Evolutionary conservation across 2,797 vertebrate species (phyloP).

Genomic region (Lates japonicus): DNA sequence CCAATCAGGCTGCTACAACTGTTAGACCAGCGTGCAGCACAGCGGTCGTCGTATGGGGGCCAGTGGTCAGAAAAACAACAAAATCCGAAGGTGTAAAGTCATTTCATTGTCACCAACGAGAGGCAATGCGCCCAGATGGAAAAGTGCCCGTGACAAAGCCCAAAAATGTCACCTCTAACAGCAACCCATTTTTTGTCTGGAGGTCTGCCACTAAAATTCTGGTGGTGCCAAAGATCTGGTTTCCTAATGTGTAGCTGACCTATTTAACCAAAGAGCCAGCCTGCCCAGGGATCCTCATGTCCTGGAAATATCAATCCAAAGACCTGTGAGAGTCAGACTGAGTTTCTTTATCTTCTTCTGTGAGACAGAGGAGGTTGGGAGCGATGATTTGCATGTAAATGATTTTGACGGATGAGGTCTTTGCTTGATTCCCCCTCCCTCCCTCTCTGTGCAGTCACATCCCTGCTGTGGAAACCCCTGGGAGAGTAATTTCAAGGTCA

Average conservation of each 20-base stretch:
- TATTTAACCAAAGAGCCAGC: conserved; percentile 63
- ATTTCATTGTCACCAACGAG: conserved; percentile 44
- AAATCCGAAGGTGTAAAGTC: conserved; percentile 50
- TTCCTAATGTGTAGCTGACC: conserved; percentile 69
- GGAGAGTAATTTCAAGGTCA: conserved; percentile 76
- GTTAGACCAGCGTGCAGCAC: conserved; percentile 63
- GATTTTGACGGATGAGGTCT: conserved; percentile 47
- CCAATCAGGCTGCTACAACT: conserved; percentile 53
- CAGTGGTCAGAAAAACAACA: conserved; percentile 23
- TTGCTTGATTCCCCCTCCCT: conserved; percentile 11
- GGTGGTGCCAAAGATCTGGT: conserved; percentile 75
- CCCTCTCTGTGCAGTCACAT: too few species aligned
- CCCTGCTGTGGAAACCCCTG: too few species aligned
- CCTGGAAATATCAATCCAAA: conserved; percentile 61
- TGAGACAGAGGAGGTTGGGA: not conserved
- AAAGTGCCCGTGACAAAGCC: conserved; percentile 57
- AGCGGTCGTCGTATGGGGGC: conserved; percentile 29
- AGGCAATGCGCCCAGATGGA: conserved; percentile 65
- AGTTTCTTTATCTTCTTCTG: conserved; percentile 23
- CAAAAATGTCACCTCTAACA: conserved; percentile 63
- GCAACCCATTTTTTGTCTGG: conserved; percentile 72
- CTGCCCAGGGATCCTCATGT: conserved; percentile 38
- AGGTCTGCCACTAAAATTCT: conserved; percentile 67
- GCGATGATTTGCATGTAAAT: conserved; percentile 53
- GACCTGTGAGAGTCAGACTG: conserved; percentile 45